Evolutionary conservation across 2,797 vertebrate genomes (phyloP).

Genomic region (Gephyroberyx darwinii): DNA sequence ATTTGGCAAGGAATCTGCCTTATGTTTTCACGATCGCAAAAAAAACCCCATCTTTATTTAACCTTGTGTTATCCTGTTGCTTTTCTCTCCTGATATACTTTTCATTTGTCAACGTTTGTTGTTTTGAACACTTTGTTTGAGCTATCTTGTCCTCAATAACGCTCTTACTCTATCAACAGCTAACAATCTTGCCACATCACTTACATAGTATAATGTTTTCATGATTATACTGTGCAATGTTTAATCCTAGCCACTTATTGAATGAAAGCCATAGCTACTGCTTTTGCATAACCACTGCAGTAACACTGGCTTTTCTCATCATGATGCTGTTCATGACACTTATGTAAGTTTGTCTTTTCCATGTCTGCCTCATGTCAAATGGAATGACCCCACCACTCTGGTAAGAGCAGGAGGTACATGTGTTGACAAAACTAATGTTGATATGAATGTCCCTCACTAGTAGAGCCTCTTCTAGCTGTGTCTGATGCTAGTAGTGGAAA

Average conservation of each 20-base stretch:
- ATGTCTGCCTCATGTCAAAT: conserved; percentile 95
- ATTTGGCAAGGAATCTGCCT: background rate
- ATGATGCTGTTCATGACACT: conserved; percentile 83
- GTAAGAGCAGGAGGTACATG: conserved; percentile 99
- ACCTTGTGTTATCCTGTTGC: conserved; percentile 23
- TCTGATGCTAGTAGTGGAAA: conserved; percentile 45
- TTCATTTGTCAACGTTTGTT: conserved; percentile 45
- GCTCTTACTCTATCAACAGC: conserved; percentile 42
- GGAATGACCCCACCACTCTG: conserved; percentile 95
- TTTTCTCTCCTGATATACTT: conserved; percentile 20
- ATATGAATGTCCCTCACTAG: conserved; percentile 51
- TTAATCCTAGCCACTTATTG: conserved; percentile 32
- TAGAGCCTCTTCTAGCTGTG: conserved; percentile 56
- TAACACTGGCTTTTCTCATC: conserved; percentile 48
- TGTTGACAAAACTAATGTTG: conserved; percentile 74
- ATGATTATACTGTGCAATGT: conserved; percentile 45
- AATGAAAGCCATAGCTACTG: conserved; percentile 51
- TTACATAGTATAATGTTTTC: conserved; percentile 50
- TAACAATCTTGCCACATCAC: conserved; percentile 36
- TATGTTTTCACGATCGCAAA: background rate
- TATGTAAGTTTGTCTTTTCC: conserved; percentile 96
- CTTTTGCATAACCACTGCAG: background rate
- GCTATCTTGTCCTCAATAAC: conserved; percentile 26
- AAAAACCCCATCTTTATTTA: conserved; percentile 17
- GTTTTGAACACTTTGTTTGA: conserved; percentile 35